Evolutionary conservation across 2,888 invertebrate species (phyloP).

Genomic region (Drepanosiphum platanoidis): DNA sequence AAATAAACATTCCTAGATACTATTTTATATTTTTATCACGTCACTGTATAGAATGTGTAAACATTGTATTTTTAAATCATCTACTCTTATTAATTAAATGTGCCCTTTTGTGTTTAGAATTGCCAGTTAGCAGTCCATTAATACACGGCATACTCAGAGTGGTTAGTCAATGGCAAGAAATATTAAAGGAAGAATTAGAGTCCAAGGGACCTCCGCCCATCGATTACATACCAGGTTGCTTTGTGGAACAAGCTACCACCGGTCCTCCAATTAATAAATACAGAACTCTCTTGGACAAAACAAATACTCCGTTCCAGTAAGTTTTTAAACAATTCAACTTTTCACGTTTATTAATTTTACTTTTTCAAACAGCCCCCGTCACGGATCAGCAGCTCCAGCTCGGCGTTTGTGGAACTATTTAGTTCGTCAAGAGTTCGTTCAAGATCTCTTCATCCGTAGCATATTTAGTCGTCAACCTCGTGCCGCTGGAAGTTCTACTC

Average conservation of each 20-base stretch:
- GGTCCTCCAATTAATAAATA: slow-evolving; percentile 94
- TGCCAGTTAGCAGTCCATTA: slow-evolving; percentile 93
- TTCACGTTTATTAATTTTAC: neutral
- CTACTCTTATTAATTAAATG: neutral
- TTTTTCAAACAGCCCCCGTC: slow-evolving; percentile 70
- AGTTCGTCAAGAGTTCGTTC: slow-evolving; percentile 90
- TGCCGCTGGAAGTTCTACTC: slow-evolving; percentile 60
- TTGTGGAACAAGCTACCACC: slow-evolving; percentile 77
- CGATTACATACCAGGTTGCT: slow-evolving; percentile 91
- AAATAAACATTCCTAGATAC: neutral
- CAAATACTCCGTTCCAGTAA: slow-evolving; percentile 92
- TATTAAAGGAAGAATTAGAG: slow-evolving; percentile 80
- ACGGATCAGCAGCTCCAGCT: slow-evolving; percentile 79
- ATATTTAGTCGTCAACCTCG: slow-evolving; percentile 81
- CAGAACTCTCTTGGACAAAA: slow-evolving; percentile 87
- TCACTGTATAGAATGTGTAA: neutral
- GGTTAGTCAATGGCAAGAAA: slow-evolving; percentile 89
- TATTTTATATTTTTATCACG: neutral
- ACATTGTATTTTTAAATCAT: neutral
- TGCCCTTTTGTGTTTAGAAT: slow-evolving; percentile 72
- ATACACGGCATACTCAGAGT: slow-evolving; percentile 89
- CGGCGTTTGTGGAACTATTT: slow-evolving; percentile 92
- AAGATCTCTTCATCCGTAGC: slow-evolving; percentile 93
- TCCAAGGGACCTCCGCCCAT: slow-evolving; percentile 80
- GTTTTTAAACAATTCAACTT: slow-evolving; percentile 65